Conservation (phyloP, 2,888 invertebrate genomes). For the Acleris literana region DNA sequence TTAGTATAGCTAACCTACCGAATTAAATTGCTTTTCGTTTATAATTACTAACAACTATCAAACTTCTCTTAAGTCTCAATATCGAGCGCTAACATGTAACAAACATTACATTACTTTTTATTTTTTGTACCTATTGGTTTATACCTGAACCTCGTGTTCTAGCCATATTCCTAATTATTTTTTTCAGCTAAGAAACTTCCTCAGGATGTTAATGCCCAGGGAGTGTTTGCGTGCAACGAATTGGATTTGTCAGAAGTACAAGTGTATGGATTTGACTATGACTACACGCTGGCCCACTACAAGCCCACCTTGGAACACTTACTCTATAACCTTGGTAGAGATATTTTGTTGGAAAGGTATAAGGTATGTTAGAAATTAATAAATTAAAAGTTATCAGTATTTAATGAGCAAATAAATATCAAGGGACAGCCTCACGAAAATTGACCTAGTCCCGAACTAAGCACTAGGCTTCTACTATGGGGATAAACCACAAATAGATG, state of each 20-base stretch:
- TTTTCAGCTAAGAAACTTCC: slow-evolving; percentile 92
- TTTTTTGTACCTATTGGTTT: too few relatives aligned
- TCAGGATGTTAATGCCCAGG: slow-evolving; percentile 92
- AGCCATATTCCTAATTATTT: neutral
- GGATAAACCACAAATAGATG: too few relatives aligned
- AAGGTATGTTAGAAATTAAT: slow-evolving; percentile 84
- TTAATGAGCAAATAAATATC: too few relatives aligned
- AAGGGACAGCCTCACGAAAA: too few relatives aligned
- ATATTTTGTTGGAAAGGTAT: slow-evolving; percentile 92
- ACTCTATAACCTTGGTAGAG: slow-evolving; percentile 94
- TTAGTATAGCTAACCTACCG: neutral
- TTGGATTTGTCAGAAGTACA: slow-evolving; percentile 94
- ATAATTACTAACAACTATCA: slow-evolving; percentile 5
- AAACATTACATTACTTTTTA: too few relatives aligned
- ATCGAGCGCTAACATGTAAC: too few relatives aligned
- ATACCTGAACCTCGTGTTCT: too few relatives aligned
- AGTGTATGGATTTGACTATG: slow-evolving; percentile 99
- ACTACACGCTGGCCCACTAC: slow-evolving; percentile 98
- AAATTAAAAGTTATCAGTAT: too few relatives aligned
- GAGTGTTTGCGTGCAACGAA: slow-evolving; percentile 98
- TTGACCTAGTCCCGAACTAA: too few relatives aligned
- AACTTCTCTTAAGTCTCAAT: neutral
- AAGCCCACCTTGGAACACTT: slow-evolving; percentile 94
- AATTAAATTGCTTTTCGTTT: slow-evolving; percentile 27
- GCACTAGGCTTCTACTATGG: too few relatives aligned